Conservation (phyloP, 1,140 invertebrate species). For the Diachasmimorpha longicaudata region DNA sequence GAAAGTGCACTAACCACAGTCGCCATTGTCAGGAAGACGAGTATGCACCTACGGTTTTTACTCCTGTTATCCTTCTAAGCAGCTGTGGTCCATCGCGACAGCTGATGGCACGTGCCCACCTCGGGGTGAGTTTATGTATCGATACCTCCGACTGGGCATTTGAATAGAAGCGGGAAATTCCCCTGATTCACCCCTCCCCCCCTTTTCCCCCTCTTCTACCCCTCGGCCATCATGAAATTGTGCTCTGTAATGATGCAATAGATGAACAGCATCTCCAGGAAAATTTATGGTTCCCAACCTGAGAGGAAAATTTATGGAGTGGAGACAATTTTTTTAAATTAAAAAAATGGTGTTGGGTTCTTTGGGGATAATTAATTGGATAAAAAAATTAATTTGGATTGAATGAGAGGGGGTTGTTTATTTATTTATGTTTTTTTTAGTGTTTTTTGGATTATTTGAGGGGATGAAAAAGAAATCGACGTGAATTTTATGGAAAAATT, state of each 20-base stretch:
- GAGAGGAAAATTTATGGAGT: neutral
- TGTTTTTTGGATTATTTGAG: no score
- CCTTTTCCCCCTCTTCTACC: neutral
- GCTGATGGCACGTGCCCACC: constrained; percentile 59
- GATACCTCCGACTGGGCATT: constrained; percentile 12
- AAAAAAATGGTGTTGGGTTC: no score
- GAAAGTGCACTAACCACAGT: constrained; percentile 13
- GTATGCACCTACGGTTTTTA: constrained; percentile 16
- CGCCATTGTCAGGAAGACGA: neutral
- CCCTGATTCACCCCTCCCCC: no score
- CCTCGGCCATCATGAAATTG: neutral
- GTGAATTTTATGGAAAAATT: no score
- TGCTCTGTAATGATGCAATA: constrained; percentile 42
- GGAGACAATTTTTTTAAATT: no score
- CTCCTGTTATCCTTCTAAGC: constrained; percentile 38
- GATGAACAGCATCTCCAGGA: constrained; percentile 27
- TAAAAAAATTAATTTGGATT: no score
- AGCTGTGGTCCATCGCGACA: constrained; percentile 56
- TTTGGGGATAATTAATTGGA: no score
- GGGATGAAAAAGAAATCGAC: no score
- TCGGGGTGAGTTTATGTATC: constrained; percentile 35
- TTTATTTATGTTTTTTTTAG: no score
- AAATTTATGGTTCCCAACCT: neutral
- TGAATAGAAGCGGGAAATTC: neutral
- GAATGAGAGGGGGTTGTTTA: no score